Percentiles rank a stretch among this genome's conserved stretches.
Evolutionary conservation across 1,140 invertebrate species (phyloP).

Genomic region (Drosophila burlai): DNA sequence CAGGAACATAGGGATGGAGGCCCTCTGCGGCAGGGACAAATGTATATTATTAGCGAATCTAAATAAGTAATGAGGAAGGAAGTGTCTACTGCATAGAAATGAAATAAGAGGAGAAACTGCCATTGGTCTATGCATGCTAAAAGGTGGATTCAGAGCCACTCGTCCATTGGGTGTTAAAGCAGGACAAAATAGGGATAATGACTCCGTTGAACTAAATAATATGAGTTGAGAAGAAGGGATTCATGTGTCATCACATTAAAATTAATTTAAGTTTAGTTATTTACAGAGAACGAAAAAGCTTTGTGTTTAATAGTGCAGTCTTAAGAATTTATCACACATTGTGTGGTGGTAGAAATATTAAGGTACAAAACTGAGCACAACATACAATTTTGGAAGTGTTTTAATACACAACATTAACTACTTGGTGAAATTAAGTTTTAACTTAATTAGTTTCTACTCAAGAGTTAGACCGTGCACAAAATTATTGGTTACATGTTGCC

Average conservation of each 20-base stretch:
- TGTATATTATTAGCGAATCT: conserved; percentile 47
- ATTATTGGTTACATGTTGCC: not conserved
- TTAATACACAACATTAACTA: too few species aligned
- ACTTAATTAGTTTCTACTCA: too few species aligned
- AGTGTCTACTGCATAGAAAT: conserved; percentile 48
- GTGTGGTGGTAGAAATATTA: too few species aligned
- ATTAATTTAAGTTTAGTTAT: not conserved
- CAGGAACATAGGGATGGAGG: not conserved
- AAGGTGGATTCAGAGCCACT: conserved; percentile 3
- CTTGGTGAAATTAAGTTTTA: too few species aligned
- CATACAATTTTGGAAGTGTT: too few species aligned
- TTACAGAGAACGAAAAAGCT: not conserved
- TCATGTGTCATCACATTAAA: not conserved
- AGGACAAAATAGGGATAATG: not conserved
- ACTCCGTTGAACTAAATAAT: not conserved
- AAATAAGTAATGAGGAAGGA: conserved; percentile 61
- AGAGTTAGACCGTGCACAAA: too few species aligned
- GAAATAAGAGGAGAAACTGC: conserved; percentile 47
- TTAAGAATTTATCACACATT: too few species aligned
- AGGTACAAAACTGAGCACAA: too few species aligned
- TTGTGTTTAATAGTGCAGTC: too few species aligned
- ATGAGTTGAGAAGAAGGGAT: not conserved
- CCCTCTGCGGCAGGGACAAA: conserved; percentile 12
- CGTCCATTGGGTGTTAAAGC: conserved; percentile 7
- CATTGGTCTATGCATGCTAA: not conserved